phyloP scores from a whole-genome alignment of 2,888 invertebrate species.

The Omphaloscelis lunosa region DNA sequence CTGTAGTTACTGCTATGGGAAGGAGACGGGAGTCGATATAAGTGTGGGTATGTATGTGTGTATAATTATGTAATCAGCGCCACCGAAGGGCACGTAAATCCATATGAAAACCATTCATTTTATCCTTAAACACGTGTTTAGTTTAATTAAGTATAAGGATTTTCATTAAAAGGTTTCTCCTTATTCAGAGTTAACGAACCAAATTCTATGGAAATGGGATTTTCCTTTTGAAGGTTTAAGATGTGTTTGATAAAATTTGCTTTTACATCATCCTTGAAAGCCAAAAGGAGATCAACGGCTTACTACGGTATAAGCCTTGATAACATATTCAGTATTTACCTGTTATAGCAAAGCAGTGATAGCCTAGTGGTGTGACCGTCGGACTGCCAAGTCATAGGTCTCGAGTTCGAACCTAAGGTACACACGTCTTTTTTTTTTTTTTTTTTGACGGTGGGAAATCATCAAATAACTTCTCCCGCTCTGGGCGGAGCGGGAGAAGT shows the following conservation, averaged over 20 bases:
- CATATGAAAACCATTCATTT: constrained; percentile 13
- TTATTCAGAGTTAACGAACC: constrained; percentile 58
- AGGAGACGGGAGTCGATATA: no score
- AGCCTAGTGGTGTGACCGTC: no score
- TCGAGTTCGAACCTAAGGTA: no score
- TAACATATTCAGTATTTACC: background rate
- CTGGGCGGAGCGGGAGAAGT: no score
- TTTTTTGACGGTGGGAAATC: no score
- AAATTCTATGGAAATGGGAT: constrained; percentile 47
- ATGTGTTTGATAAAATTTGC: constrained; percentile 24
- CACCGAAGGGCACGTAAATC: background rate
- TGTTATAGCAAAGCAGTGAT: no score
- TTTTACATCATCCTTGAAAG: constrained; percentile 21
- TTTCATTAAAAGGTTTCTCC: constrained; percentile 25
- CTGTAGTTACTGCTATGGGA: no score
- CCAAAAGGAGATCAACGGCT: background rate
- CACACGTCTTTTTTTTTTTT: no score
- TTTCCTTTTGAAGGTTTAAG: constrained; percentile 26
- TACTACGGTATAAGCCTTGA: background rate
- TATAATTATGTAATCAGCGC: background rate
- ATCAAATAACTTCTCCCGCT: no score
- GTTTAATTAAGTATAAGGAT: constrained; percentile 43
- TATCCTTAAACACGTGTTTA: background rate
- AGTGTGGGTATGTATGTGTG: no score
- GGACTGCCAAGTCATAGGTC: no score